phyloP scores from a whole-genome alignment of 2,888 invertebrate genomes.

The Acrobasis suavella region DNA sequence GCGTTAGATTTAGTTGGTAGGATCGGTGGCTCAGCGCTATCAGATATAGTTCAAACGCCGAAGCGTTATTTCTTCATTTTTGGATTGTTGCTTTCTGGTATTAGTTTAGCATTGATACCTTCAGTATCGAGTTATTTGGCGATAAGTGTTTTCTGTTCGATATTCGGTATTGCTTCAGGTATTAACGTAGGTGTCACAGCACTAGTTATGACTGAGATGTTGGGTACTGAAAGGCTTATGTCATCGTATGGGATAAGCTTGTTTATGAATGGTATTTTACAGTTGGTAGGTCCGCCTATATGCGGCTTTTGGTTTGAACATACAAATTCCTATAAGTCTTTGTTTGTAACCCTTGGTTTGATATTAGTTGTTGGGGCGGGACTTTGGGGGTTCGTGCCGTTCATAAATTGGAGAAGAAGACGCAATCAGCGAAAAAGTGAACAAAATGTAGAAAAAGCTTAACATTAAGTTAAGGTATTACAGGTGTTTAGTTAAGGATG shows the following conservation, averaged over 20 bases:
- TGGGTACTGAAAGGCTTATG: slow-evolving; percentile 91
- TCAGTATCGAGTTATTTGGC: slow-evolving; percentile 84
- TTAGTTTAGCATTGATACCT: slow-evolving; percentile 88
- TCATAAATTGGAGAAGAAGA: slow-evolving; percentile 77
- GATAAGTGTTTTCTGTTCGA: slow-evolving; percentile 86
- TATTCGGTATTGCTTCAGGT: slow-evolving; percentile 92
- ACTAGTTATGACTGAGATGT: slow-evolving; percentile 93
- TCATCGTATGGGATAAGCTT: slow-evolving; percentile 93
- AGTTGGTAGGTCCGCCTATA: slow-evolving; percentile 91
- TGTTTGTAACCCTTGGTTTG: slow-evolving; percentile 88
- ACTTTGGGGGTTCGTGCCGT: slow-evolving; percentile 89
- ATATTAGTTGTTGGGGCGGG: slow-evolving; percentile 87
- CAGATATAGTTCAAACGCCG: slow-evolving; percentile 88
- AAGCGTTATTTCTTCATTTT: slow-evolving; percentile 92
- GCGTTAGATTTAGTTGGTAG: slow-evolving; percentile 90
- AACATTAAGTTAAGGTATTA: slow-evolving; percentile 28
- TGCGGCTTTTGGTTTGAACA: slow-evolving; percentile 88
- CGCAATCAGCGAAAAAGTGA: not conserved
- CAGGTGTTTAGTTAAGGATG: slow-evolving; percentile 1
- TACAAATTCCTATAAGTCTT: slow-evolving; percentile 85
- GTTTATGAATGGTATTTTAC: slow-evolving; percentile 91
- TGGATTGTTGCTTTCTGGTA: slow-evolving; percentile 89
- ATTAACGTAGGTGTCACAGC: slow-evolving; percentile 93
- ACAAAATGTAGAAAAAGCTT: slow-evolving; percentile 47
- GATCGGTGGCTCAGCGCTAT: slow-evolving; percentile 92